These are phyloP conservation scores for Yponomeuta sedellus DNA, from an alignment of 2,888 invertebrate species.

Conservation along the genomic window DNA sequence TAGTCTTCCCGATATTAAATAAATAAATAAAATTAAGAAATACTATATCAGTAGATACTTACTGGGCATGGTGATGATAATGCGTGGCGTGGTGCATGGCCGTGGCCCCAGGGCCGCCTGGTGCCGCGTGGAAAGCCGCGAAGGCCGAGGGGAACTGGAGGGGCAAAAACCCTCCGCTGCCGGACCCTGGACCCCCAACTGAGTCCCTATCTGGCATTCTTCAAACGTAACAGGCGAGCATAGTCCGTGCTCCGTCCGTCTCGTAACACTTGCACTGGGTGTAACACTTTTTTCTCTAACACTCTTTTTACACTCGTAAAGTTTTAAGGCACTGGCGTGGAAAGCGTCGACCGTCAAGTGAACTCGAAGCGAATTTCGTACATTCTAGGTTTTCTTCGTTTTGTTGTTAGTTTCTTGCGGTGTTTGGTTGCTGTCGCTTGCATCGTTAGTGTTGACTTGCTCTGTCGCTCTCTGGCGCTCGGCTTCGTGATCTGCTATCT, in stretches of 20 bases:
- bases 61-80: conserved; percentile 72
- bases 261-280: conserved; percentile 37
- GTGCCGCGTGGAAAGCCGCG: conserved; percentile 79
- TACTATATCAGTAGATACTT: conserved; percentile 33
- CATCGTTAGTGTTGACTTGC: conserved; percentile 14
- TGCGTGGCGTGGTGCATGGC: conserved; percentile 77
- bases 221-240: conserved; percentile 25
- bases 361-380: conserved; percentile 52
- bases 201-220: conserved; percentile 75
- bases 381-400: conserved; percentile 26
- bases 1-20: too few relatives aligned
- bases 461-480: conserved; percentile 23
- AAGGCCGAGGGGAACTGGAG: conserved; percentile 76
- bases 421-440: conserved; percentile 7
- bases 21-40: too few relatives aligned
- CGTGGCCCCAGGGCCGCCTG: conserved; percentile 75
- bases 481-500: conserved; percentile 26
- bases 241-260: not conserved
- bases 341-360: conserved; percentile 47
- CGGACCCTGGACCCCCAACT: conserved; percentile 73
- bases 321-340: conserved; percentile 12
- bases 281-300: conserved; percentile 34
- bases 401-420: conserved; percentile 11
- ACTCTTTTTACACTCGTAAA: not conserved
- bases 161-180: conserved; percentile 75